Percentiles rank a stretch among this genome's conserved stretches.
Evolutionary conservation across 1,140 invertebrate genomes (phyloP).

Genomic region (Drosophila kikkawai): DNA sequence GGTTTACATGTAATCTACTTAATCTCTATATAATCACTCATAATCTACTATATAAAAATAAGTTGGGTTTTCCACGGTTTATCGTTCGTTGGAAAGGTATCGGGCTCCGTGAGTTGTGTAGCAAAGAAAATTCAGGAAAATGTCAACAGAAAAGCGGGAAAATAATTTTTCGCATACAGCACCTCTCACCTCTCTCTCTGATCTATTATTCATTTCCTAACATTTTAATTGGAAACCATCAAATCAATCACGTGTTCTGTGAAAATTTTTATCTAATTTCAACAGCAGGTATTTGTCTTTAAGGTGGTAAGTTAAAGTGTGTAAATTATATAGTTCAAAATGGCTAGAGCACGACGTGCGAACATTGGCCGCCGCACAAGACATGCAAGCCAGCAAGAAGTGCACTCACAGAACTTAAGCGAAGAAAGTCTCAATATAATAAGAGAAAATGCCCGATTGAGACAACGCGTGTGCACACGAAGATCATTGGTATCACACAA

Average conservation of each 20-base stretch:
- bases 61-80: too few species aligned
- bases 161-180: not conserved
- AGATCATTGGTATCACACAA: slow-evolving; percentile 13
- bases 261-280: not conserved
- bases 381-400: slow-evolving; percentile 15
- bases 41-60: too few species aligned
- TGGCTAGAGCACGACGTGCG: too few species aligned
- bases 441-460: not conserved
- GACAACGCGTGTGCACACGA: slow-evolving; percentile 5
- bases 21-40: too few species aligned
- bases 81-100: slow-evolving; percentile 4
- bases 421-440: not conserved
- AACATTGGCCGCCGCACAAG: not conserved
- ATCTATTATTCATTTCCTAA: not conserved
- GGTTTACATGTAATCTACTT: too few species aligned
- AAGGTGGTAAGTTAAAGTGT: too few species aligned
- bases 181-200: too few species aligned
- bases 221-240: too few species aligned
- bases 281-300: too few species aligned
- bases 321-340: too few species aligned
- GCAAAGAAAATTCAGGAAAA: slow-evolving; percentile 2
- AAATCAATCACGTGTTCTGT: too few species aligned
- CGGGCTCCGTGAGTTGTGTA: slow-evolving; percentile 5
- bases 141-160: slow-evolving; percentile 5
- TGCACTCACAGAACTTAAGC: slow-evolving; percentile 9